These are phyloP conservation scores for Salarias fasciatus DNA, from an alignment of 2,797 vertebrate species.

Conservation along the genomic window DNA sequence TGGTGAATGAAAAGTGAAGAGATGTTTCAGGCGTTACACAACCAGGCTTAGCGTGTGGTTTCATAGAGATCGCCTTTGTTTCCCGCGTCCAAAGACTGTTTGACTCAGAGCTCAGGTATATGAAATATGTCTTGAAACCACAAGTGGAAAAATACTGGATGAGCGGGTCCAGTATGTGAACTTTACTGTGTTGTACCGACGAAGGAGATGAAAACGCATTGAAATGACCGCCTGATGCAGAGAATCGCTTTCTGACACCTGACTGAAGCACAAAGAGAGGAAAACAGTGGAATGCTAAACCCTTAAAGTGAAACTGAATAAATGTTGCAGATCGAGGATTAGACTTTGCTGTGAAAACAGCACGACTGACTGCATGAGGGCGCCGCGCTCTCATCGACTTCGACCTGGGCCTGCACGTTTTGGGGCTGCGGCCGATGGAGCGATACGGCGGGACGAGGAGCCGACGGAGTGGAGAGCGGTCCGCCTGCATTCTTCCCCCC, in stretches of 20 bases:
- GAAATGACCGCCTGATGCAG: too few relatives aligned
- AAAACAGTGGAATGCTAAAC: too few relatives aligned
- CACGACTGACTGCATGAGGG: slow-evolving; percentile 4
- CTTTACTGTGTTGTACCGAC: not conserved
- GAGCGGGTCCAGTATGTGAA: slow-evolving; percentile 1
- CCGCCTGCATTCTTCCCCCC: slow-evolving; percentile 68
- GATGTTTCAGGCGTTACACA: slow-evolving; percentile 47
- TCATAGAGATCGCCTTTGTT: not conserved
- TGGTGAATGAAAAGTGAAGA: not conserved
- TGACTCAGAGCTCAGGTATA: slow-evolving; percentile 52
- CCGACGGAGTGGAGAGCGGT: slow-evolving; percentile 66
- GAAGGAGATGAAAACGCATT: not conserved
- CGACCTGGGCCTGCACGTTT: slow-evolving; percentile 14
- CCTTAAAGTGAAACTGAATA: slow-evolving; percentile 15
- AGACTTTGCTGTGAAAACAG: slow-evolving; percentile 7
- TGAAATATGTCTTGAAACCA: slow-evolving; percentile 21
- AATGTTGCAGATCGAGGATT: slow-evolving; percentile 18
- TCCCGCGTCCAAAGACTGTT: not conserved
- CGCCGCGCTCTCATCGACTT: slow-evolving; percentile 1
- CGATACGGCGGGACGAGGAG: slow-evolving; percentile 60
- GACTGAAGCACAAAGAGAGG: too few relatives aligned
- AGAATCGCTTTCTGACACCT: too few relatives aligned
- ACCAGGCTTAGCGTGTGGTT: slow-evolving; percentile 8
- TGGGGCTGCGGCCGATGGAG: slow-evolving; percentile 29
- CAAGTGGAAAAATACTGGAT: slow-evolving; percentile 8